phyloP scores from a whole-genome alignment of 2,888 invertebrate genomes.

The Macropis europaea region DNA sequence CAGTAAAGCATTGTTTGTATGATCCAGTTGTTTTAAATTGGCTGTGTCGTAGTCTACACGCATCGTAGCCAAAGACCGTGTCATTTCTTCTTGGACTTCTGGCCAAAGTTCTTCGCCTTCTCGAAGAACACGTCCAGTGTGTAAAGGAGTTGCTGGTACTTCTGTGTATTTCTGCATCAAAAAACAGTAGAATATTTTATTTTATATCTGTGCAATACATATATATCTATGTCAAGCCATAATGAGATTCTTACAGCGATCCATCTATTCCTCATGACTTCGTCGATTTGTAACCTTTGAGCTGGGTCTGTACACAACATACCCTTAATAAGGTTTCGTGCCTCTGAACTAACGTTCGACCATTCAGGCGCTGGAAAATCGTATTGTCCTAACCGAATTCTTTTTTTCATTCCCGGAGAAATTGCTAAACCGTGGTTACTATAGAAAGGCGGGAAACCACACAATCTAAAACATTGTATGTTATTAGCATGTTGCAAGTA shows the following conservation, averaged over 20 bases:
- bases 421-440: conserved; percentile 98
- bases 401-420: conserved; percentile 99
- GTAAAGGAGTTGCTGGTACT: conserved; percentile 97
- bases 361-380: conserved; percentile 98
- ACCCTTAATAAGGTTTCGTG: conserved; percentile 96
- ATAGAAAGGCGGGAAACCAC: conserved; percentile 99
- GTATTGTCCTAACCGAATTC: conserved; percentile 97
- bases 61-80: conserved; percentile 98
- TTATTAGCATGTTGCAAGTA: background rate
- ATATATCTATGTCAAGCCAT: background rate
- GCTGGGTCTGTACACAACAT: conserved; percentile 97
- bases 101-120: conserved; percentile 97
- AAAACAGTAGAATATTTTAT: background rate
- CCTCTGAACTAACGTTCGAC: conserved; percentile 95
- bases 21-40: conserved; percentile 92
- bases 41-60: conserved; percentile 97
- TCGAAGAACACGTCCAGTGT: conserved; percentile 92
- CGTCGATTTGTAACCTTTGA: conserved; percentile 92
- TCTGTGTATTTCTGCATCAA: conserved; percentile 85
- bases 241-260: conserved; percentile 85
- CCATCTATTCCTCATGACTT: conserved; percentile 94
- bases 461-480: conserved; percentile 82
- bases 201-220: background rate
- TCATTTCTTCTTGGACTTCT: conserved; percentile 99
- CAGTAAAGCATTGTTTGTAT: conserved; percentile 95